Evolutionary conservation across 2,113 vertebrate species (phyloP), one percentile per base, ranked within the genome.

Genomic region (Onychostruthus taczanowskii): DNA sequence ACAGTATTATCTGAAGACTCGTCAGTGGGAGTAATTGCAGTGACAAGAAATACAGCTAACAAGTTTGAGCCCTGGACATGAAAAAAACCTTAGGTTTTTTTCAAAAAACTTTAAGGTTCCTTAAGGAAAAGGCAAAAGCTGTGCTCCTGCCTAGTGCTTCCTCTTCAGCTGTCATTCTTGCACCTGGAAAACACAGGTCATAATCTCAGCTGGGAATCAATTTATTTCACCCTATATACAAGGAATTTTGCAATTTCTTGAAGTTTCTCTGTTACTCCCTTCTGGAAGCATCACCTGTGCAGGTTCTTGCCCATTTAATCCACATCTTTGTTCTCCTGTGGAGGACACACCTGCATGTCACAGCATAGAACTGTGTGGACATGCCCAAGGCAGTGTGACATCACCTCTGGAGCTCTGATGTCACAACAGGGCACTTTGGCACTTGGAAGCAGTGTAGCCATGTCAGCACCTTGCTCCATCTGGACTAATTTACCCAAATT

Each of bases 321-420:
- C 35, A 16, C 50, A 11, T 39, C 53, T 64, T 84, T 73, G 8
- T 46, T 84, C 33, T 73, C 10, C 44, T 21, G 10, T 58, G 85
- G 61, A 73, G 47, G 75, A 16, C 26, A 21, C 47, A 39, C 30
- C 67, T 76, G 23, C 50, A 4, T 11, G 3, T 81, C 37, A 9
- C n/a, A 49, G 59, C 1, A 4, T 0, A 19, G 77, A 69, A 9
- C 15, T 30, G 49, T 61, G 74, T 2, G 1, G 47, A 58, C 4
- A 0, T 62, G 44, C n/a, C 67, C 18, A 31, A 9, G 53, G 37
- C 53, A 23, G n/a, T 11, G 39, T 66, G 33, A 31, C 39, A 16
- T 75, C 49, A 5, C 27, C 18, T 67, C 37, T 59, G 59, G 68
- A 89, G 44, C 74, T 77, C 46, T 73, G 30, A 12, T 39, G 14